A percentile compares a stretch with the other conserved stretches of the same genome.
phyloP scores from a whole-genome alignment of 2,113 vertebrate species.

The Hirundichthys speculiger region DNA sequence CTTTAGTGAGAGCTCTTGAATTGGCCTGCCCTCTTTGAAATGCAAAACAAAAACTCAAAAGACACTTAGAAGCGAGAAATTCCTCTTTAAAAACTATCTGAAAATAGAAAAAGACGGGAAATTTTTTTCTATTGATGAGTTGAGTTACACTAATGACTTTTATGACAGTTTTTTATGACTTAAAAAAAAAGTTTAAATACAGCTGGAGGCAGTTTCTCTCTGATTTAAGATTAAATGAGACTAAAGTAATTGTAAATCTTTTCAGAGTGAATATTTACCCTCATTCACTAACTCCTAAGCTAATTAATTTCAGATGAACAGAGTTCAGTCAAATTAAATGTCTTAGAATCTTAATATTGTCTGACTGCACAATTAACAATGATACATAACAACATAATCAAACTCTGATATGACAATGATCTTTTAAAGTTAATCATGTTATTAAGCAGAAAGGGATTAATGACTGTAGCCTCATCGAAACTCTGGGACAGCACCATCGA shows the following conservation, averaged over 20 bases:
- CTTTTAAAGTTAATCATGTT: constrained; percentile 54
- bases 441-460: constrained; percentile 64
- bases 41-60: too few relatives aligned
- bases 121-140: too few relatives aligned
- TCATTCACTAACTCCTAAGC: constrained; percentile 28
- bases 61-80: too few relatives aligned
- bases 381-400: constrained; percentile 37
- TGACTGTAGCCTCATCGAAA: constrained; percentile 41
- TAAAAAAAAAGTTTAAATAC: not conserved
- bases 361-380: constrained; percentile 45
- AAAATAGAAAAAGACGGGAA: too few relatives aligned
- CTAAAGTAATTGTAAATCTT: constrained; percentile 8
- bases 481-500: constrained; percentile 27
- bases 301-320: constrained; percentile 37
- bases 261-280: constrained; percentile 24
- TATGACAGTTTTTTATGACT: too few relatives aligned
- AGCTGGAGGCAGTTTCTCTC: not conserved
- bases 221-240: constrained; percentile 3
- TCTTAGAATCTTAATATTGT: constrained; percentile 58
- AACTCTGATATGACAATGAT: constrained; percentile 52
- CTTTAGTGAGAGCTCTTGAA: too few relatives aligned
- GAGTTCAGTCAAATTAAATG: constrained; percentile 43
- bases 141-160: too few relatives aligned
- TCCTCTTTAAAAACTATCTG: too few relatives aligned
- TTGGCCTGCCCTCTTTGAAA: too few relatives aligned